Conservation (phyloP, 2,888 invertebrate genomes). For the Papilio elwesi region DNA sequence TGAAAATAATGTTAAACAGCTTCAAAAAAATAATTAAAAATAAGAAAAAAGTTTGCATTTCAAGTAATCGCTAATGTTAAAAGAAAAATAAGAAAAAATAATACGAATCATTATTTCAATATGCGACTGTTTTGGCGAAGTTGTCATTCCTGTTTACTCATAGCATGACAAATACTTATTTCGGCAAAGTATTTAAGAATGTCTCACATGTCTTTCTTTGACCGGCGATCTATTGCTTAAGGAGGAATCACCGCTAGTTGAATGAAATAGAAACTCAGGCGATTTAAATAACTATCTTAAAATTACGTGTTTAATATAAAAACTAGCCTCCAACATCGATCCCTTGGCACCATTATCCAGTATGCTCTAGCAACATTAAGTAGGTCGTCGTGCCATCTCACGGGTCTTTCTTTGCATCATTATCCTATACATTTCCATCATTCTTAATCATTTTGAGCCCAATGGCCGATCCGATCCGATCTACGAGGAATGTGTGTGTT, state of each 20-base stretch:
- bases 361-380: no score
- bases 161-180: constrained; percentile 25
- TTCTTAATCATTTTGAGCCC: no score
- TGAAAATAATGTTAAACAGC: no score
- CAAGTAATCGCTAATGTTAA: neutral
- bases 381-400: no score
- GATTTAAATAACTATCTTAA: no score
- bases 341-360: no score
- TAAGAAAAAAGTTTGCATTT: no score
- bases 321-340: neutral
- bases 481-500: no score
- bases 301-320: neutral
- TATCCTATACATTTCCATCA: no score
- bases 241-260: neutral
- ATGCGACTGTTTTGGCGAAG: neutral
- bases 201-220: neutral
- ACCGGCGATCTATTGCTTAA: constrained; percentile 1
- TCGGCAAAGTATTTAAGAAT: constrained; percentile 23
- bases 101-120: neutral
- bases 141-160: constrained; percentile 11
- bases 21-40: no score
- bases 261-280: neutral
- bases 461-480: no score
- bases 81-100: neutral
- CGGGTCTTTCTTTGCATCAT: no score